Evolutionary conservation across 2,797 vertebrate species (phyloP), one percentile per base, ranked within the genome.

Genomic region (Pyrocephalus nanus): DNA sequence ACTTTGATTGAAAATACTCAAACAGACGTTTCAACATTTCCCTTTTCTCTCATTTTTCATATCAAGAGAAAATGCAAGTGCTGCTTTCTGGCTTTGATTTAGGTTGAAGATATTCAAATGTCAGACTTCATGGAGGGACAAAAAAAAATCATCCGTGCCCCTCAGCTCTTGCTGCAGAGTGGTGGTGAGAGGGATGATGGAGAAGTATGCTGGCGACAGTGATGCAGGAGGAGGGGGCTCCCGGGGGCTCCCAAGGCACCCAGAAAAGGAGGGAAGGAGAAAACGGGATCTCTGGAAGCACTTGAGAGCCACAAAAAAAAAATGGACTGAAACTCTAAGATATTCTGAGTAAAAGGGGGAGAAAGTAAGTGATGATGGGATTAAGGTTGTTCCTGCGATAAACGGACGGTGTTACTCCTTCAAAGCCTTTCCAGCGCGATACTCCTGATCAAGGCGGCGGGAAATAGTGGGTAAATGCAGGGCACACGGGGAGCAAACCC

Each of bases 401-500:
- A 48, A 27, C 4, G 6, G 2, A 1, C 30, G 1, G 69, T 3
- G 27, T n/a, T n/a, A 4, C 3, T 7, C 13, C 42, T 12, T 4
- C 16, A 1, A 32, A n/a, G 38, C 42, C 29, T 5, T 71, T 72
- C 7, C 42, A 25, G 45, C 4, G 8, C 67, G 18, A 6, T 11
- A 1, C 8, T 40, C 12, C 16, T 2, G 55, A 0, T 6, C 1
- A 4, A 1, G 1, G 3, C 7, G 58, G 45, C 5, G 7, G n/a
- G 5, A 61, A 10, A 2, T 0, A 4, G 13, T 0, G 34, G 50
- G 2, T 6, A 2, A 1, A 8, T 4, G 73, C 65, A 6, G 60
- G 30, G 43, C 4, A 2, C 12, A 1, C 42, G 42, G 47, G 5
- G 9, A 10, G 42, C 0, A 1, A 5, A 14, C 22, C 0, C 1